Conservation (phyloP, 2,113 vertebrate genomes). For the Etia nguti region DNA sequence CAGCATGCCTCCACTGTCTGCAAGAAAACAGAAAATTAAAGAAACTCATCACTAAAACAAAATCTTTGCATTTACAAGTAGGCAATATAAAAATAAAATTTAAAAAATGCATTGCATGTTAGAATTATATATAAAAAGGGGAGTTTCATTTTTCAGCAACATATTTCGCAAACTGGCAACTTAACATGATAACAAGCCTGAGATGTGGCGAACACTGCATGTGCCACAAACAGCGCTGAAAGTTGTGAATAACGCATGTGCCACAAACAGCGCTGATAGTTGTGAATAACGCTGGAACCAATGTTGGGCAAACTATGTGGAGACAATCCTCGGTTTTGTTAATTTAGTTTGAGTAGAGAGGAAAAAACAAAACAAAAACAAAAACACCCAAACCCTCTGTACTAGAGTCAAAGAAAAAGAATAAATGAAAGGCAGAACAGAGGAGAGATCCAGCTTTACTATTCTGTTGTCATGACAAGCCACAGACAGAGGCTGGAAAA, state of each 20-base stretch:
- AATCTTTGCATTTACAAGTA: not conserved
- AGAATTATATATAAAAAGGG: not conserved
- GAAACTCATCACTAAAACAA: not conserved
- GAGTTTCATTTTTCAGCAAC: not conserved
- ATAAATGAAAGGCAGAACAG: not conserved
- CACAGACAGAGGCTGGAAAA: not conserved
- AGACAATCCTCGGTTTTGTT: not conserved
- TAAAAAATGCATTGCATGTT: not conserved
- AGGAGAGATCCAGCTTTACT: not conserved
- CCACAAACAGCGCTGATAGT: not conserved
- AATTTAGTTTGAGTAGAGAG: not conserved
- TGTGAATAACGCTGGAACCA: not conserved
- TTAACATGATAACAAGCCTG: not conserved
- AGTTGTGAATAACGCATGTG: not conserved
- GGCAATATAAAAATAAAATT: not conserved
- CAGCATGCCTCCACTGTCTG: slow-evolving; percentile 96
- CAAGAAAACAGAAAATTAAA: slow-evolving; percentile 15
- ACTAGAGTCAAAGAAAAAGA: not conserved
- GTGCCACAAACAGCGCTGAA: not conserved
- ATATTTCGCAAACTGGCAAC: not conserved
- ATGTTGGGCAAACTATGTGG: not conserved
- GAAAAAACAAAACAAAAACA: not conserved
- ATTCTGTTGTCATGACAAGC: not conserved
- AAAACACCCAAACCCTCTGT: not conserved
- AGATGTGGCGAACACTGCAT: not conserved